Evolutionary conservation across 1,140 invertebrate species (phyloP).

Genomic region (Drosophila novamexicana): DNA sequence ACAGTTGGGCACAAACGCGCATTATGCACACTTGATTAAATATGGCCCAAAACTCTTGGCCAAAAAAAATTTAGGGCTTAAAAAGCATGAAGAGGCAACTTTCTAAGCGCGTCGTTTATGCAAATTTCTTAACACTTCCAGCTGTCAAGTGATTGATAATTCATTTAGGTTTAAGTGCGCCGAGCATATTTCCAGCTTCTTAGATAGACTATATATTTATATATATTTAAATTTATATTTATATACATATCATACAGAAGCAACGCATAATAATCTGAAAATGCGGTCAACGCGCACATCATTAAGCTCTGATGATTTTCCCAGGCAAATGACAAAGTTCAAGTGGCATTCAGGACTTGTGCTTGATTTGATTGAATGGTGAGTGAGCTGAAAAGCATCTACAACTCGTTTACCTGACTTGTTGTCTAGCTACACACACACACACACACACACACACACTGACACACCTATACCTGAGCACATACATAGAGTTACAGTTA

Average conservation of each 20-base stretch:
- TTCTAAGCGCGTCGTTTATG: conserved; percentile 15
- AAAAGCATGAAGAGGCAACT: conserved; percentile 13
- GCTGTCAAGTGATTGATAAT: conserved; percentile 38
- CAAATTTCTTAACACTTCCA: conserved; percentile 1
- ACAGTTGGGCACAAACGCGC: conserved; percentile 59
- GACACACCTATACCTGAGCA: background rate
- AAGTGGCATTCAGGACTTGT: conserved; percentile 40
- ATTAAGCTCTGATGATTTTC: conserved; percentile 35
- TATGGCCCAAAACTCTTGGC: conserved; percentile 27
- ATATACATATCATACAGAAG: background rate
- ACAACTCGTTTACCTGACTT: conserved; percentile 42
- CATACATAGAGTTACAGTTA: conserved; percentile 13
- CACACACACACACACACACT: conserved; percentile 1
- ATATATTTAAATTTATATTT: background rate
- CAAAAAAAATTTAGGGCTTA: background rate
- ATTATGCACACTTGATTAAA: conserved; percentile 73
- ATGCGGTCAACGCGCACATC: conserved; percentile 55
- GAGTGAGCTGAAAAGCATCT: conserved; percentile 38
- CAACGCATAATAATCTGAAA: background rate
- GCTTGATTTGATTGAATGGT: conserved; percentile 59
- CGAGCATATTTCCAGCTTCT: conserved; percentile 23
- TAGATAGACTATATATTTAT: conserved; percentile 1
- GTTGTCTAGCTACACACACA: conserved; percentile 26
- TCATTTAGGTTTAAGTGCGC: conserved; percentile 31
- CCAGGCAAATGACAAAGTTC: conserved; percentile 30